These are phyloP conservation scores for Oreohelix idahoensis DNA, from an alignment of 1,140 invertebrate species.

Conservation along the genomic window DNA sequence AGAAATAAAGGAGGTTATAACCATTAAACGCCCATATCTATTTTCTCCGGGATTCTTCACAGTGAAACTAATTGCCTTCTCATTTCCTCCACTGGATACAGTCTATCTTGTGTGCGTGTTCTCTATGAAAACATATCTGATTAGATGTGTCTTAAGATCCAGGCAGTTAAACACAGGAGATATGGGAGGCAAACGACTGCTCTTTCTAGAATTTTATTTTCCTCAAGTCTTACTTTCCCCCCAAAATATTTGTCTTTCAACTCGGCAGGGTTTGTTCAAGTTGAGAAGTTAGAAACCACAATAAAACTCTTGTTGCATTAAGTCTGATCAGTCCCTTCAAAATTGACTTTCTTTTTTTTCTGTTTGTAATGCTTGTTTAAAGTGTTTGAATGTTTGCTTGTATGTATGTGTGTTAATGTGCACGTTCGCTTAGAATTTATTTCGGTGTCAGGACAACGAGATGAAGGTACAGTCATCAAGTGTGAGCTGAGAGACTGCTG, in stretches of 20 bases:
- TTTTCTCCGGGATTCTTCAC: background rate
- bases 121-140: conserved; percentile 14
- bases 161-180: background rate
- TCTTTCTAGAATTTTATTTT: background rate
- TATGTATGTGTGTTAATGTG: too few relatives aligned
- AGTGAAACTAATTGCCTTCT: conserved; percentile 3
- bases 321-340: background rate
- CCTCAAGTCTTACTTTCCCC: background rate
- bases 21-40: conserved; percentile 4
- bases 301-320: background rate
- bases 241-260: background rate
- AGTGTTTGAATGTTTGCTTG: too few relatives aligned
- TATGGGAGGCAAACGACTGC: background rate
- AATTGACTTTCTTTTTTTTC: too few relatives aligned
- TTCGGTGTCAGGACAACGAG: too few relatives aligned
- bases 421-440: too few relatives aligned
- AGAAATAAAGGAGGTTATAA: background rate
- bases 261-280: background rate
- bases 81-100: conserved; percentile 4
- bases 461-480: too few relatives aligned
- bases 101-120: background rate
- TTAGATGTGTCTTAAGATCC: background rate
- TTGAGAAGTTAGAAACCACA: background rate
- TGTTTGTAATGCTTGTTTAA: too few relatives aligned
- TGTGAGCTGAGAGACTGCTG: too few relatives aligned